phyloP scores from a whole-genome alignment of 1,140 invertebrate genomes.

The Colletes gigas region DNA sequence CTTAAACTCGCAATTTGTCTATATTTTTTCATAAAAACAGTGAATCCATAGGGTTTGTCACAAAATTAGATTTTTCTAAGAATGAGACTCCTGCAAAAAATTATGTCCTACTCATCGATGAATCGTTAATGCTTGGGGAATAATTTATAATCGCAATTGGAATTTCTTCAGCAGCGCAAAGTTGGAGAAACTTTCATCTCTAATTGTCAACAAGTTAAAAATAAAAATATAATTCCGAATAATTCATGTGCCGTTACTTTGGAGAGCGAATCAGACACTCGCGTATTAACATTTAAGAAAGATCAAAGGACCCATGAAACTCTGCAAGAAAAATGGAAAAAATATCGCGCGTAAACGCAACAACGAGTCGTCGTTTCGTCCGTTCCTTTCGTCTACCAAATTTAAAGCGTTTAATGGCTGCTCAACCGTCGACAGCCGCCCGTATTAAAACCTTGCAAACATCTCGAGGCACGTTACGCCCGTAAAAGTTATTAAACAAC shows the following conservation, averaged over 20 bases:
- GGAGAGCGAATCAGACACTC: constrained; percentile 15
- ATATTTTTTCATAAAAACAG: no score
- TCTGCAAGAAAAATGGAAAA: not conserved
- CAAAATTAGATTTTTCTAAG: no score
- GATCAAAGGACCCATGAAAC: not conserved
- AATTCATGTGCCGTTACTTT: not conserved
- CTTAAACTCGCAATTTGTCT: no score
- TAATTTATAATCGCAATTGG: no score
- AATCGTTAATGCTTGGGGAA: no score
- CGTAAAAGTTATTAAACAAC: constrained; percentile 35
- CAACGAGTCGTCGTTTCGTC: constrained; percentile 6
- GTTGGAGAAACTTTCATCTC: no score
- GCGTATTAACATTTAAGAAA: not conserved
- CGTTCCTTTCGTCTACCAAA: not conserved
- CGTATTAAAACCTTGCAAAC: constrained; percentile 48
- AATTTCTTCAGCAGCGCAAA: no score
- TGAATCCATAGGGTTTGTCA: no score
- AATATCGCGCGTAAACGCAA: not conserved
- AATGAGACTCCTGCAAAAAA: no score
- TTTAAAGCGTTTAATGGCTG: constrained; percentile 29
- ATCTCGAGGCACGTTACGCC: constrained; percentile 26
- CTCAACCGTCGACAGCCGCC: not conserved
- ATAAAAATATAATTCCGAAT: not conserved
- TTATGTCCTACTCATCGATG: no score
- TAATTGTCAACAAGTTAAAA: no score